Conservation (phyloP, 1,140 invertebrate species). For the Platyura marginata region DNA sequence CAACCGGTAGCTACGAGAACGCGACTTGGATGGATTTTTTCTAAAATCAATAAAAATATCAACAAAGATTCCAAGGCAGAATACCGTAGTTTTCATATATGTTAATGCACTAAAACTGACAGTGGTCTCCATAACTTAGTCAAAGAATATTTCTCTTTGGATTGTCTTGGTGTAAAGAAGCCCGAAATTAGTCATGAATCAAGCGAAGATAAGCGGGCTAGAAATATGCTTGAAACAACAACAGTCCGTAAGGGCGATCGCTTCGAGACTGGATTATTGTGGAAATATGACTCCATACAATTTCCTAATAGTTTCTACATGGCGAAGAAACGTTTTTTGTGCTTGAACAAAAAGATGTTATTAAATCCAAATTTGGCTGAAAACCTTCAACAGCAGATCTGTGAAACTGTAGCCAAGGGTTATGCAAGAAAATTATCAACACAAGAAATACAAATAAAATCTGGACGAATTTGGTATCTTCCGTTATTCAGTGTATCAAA, state of each 20-base stretch:
- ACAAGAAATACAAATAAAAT: not conserved
- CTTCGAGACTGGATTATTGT: conserved; percentile 8
- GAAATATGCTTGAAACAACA: not conserved
- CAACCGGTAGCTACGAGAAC: too few relatives aligned
- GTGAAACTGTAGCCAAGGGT: not conserved
- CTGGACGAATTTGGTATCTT: conserved; percentile 10
- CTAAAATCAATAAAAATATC: too few relatives aligned
- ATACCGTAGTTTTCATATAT: too few relatives aligned
- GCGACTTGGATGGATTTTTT: too few relatives aligned
- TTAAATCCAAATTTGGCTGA: not conserved
- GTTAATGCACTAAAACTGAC: too few relatives aligned
- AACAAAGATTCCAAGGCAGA: too few relatives aligned
- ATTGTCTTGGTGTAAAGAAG: not conserved
- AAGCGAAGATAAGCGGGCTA: not conserved
- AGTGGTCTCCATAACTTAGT: not conserved
- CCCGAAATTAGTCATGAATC: not conserved
- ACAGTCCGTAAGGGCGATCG: not conserved
- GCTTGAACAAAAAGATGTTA: not conserved
- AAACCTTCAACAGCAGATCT: not conserved
- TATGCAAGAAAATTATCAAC: not conserved
- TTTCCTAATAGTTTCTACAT: conserved; percentile 2
- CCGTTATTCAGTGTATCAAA: conserved; percentile 12
- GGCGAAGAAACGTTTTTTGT: not conserved
- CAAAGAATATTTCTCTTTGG: not conserved
- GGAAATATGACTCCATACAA: conserved; percentile 2